Percentiles rank a stretch among this genome's conserved stretches.
Evolutionary conservation across 2,888 invertebrate species (phyloP).

Genomic region (Pomacea canaliculata): DNA sequence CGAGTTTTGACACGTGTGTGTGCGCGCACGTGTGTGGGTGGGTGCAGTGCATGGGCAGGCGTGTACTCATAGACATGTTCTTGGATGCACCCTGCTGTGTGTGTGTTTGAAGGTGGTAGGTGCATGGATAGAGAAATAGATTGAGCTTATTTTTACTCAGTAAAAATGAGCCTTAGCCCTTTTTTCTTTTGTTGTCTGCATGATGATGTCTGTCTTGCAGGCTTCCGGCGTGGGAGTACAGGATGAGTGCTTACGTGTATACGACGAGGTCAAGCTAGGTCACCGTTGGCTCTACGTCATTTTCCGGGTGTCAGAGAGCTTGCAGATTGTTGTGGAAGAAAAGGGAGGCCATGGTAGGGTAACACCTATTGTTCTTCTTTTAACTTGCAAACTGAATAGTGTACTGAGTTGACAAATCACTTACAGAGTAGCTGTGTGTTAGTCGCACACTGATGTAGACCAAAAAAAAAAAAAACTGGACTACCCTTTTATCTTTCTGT

Average conservation of each 20-base stretch:
- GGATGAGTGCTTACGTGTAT: conserved; percentile 30
- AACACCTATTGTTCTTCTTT: not conserved
- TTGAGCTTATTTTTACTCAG: not conserved
- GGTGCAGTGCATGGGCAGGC: not conserved
- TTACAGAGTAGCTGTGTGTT: not conserved
- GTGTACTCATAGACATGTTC: not conserved
- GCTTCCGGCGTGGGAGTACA: conserved; percentile 32
- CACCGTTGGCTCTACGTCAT: conserved; percentile 96
- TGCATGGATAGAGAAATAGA: not conserved
- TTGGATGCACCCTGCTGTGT: not conserved
- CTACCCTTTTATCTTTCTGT: too few relatives aligned
- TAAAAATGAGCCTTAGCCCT: not conserved
- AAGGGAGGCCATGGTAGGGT: conserved; percentile 43
- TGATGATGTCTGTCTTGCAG: conserved; percentile 7
- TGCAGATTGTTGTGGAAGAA: conserved; percentile 77
- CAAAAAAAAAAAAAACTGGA: too few relatives aligned
- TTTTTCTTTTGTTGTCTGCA: not conserved
- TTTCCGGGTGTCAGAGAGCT: conserved; percentile 93
- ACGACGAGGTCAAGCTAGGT: conserved; percentile 81
- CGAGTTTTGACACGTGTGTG: not conserved
- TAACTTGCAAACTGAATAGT: not conserved
- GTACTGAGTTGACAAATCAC: not conserved
- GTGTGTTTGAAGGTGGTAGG: not conserved
- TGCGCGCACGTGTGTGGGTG: not conserved
- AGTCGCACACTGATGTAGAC: not conserved